Evolutionary conservation across 1,140 invertebrate genomes (phyloP).

Genomic region (Gonatopus flavifemur): DNA sequence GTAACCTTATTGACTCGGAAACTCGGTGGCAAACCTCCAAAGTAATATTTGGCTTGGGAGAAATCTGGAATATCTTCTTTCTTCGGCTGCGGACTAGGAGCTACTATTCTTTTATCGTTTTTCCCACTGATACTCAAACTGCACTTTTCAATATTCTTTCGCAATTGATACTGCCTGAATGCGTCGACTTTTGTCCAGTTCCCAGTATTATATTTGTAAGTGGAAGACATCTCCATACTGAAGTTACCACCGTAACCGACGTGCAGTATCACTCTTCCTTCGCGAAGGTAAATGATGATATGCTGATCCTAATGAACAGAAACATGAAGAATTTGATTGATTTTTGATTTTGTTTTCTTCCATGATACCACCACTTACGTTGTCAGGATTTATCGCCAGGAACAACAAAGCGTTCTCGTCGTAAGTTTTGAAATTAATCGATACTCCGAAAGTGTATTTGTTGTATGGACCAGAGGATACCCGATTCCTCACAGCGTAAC

Average conservation of each 20-base stretch:
- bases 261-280: conserved; percentile 75
- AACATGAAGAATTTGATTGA: background rate
- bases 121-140: conserved; percentile 68
- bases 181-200: conserved; percentile 78
- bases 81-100: conserved; percentile 62
- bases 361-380: conserved; percentile 51
- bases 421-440: conserved; percentile 80
- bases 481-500: conserved; percentile 72
- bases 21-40: conserved; percentile 80
- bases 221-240: conserved; percentile 68
- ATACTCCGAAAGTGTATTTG: conserved; percentile 73
- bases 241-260: conserved; percentile 70
- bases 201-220: conserved; percentile 79
- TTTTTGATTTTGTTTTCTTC: background rate
- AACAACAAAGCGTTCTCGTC: conserved; percentile 89
- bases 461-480: conserved; percentile 66
- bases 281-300: conserved; percentile 73
- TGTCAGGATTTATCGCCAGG: conserved; percentile 72
- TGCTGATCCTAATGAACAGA: conserved; percentile 67
- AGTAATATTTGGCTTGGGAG: conserved; percentile 66
- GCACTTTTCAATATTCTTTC: conserved; percentile 57
- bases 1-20: conserved; percentile 47
- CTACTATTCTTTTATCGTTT: conserved; percentile 68
- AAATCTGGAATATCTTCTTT: conserved; percentile 68
- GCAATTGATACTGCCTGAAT: conserved; percentile 48